Evolutionary conservation across 2,888 invertebrate species (phyloP), one percentile per base, ranked within the genome.

Genomic region (Cephus sareptanus): DNA sequence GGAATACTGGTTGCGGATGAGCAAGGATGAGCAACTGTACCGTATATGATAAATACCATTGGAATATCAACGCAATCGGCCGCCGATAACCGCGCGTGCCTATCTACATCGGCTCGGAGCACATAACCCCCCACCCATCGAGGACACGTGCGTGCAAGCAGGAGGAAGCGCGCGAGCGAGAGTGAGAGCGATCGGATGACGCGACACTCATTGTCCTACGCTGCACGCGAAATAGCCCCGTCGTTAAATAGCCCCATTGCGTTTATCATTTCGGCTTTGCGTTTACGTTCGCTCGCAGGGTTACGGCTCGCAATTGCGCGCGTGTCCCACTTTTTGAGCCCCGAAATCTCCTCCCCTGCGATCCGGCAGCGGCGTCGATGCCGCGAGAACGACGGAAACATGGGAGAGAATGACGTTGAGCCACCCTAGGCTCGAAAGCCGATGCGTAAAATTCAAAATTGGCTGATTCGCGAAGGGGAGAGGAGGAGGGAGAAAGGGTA

Each of bases 201-300:
- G 75, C 76, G 77, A 69, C 73, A 77, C 82, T 82, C 81, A 80
- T 81, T 83, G 81, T 83, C 75, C 77, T 74, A 12, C 74, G 79
- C 79, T 79, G 80, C 81, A 79, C 78, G 78, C 82, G 82, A 83
- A 86, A 85, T 81, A 79, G 83, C 83, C 80, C 77, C 79, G 84
- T 86, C 88, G 87, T 90, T 89, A 87, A 88, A 87, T 87, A 85
- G 87, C 85, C 85, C 85, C 82, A 83, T 85, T 85, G 86, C 89
- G 87, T 88, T 88, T 87, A 88, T 89, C 89, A 87, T 89, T 87
- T 86, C 84, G 84, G 87, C 85, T 88, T 89, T 89, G 88, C 85
- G 86, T 84, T 89, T 86, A 87, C 85, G 86, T 83, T 88, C 87
- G 87, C 85, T 87, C 81, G 88, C 88, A 87, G 85, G 69, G 70